phyloP scores from a whole-genome alignment of 2,113 vertebrate species.

The Glaucidium brasilianum region DNA sequence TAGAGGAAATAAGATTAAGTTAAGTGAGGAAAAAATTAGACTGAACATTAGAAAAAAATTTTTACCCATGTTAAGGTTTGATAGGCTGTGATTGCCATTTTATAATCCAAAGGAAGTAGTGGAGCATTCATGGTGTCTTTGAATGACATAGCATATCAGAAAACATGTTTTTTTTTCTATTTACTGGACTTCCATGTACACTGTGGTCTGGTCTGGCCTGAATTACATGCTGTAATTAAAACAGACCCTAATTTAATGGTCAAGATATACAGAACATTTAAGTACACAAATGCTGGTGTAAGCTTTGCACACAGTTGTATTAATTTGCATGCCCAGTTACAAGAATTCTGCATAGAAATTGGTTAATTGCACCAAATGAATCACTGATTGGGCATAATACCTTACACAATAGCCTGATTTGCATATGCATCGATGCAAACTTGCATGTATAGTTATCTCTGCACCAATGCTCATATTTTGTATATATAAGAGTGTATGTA shows the following conservation, averaged over 20 bases:
- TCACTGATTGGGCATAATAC: slow-evolving; percentile 34
- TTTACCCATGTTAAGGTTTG: neutral
- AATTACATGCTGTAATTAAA: slow-evolving; percentile 39
- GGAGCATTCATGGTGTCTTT: neutral
- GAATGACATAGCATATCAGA: neutral
- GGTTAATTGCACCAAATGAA: slow-evolving; percentile 53
- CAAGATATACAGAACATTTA: slow-evolving; percentile 27
- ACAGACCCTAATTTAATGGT: slow-evolving; percentile 20
- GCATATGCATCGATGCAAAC: neutral
- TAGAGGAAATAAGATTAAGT: slow-evolving; percentile 24
- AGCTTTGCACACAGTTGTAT: slow-evolving; percentile 18
- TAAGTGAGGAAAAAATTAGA: slow-evolving; percentile 6
- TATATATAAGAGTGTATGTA: slow-evolving; percentile 18
- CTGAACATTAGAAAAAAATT: neutral
- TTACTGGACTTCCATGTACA: neutral
- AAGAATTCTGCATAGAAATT: slow-evolving; percentile 31
- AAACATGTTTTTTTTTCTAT: neutral
- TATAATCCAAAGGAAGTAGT: neutral
- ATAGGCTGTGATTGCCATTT: neutral
- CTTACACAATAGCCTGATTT: slow-evolving; percentile 39
- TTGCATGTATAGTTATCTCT: slow-evolving; percentile 31
- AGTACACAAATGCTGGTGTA: slow-evolving; percentile 19
- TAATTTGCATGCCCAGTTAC: slow-evolving; percentile 41
- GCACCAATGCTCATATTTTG: neutral
- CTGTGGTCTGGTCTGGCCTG: neutral